Conservation (phyloP, 2,888 invertebrate species). For the Drosophila greeni region DNA sequence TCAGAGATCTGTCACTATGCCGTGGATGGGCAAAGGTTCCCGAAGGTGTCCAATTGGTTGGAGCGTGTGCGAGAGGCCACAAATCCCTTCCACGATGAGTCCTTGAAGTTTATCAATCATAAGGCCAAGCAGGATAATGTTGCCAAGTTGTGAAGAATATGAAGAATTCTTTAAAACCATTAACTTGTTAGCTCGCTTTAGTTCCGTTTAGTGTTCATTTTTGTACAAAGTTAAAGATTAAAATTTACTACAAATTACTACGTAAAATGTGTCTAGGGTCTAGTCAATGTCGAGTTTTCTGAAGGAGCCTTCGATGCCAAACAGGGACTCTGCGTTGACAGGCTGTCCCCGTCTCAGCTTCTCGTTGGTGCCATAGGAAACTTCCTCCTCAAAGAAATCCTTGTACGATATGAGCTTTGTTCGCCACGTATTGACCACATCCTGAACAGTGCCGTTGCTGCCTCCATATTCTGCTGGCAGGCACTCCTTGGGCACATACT, state of each 20-base stretch:
- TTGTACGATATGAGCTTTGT: constrained; percentile 73
- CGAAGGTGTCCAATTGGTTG: constrained; percentile 83
- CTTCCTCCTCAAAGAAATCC: constrained; percentile 76
- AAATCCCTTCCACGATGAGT: constrained; percentile 84
- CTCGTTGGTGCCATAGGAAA: constrained; percentile 75
- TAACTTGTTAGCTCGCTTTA: constrained; percentile 20
- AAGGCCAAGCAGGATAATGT: constrained; percentile 61
- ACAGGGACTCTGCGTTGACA: constrained; percentile 72
- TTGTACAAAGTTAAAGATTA: constrained; percentile 30
- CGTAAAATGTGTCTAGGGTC: constrained; percentile 24
- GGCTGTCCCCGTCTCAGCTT: constrained; percentile 74
- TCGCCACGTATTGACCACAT: constrained; percentile 76
- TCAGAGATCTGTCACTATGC: constrained; percentile 84
- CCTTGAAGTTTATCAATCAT: constrained; percentile 81
- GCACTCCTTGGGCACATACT: constrained; percentile 82
- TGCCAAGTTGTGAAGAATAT: constrained; percentile 41
- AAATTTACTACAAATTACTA: constrained; percentile 32
- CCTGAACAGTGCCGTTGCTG: constrained; percentile 80
- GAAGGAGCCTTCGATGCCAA: constrained; percentile 78
- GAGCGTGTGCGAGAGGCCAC: constrained; percentile 82
- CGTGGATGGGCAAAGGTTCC: constrained; percentile 80
- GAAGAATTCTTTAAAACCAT: no score
- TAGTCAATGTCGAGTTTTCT: constrained; percentile 77
- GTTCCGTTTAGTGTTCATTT: constrained; percentile 31
- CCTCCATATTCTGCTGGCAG: constrained; percentile 86